These are phyloP conservation scores for Lucilia sericata DNA, from an alignment of 1,140 invertebrate species.

Conservation along the genomic window DNA sequence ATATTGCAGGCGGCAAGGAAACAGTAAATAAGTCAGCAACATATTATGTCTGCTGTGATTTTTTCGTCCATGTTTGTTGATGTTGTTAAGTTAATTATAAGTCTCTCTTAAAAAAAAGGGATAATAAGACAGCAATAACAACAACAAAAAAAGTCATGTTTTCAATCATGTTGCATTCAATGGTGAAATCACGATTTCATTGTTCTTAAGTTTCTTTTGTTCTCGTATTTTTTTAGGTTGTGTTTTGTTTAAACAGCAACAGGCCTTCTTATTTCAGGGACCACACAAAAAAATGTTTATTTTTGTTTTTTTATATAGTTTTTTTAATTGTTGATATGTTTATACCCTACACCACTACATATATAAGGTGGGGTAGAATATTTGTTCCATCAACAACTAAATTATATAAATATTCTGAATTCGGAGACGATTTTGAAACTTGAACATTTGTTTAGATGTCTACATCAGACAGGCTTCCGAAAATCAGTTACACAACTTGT, in stretches of 20 bases:
- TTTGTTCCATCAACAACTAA: too few relatives aligned
- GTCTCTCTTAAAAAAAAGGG: conserved; percentile 34
- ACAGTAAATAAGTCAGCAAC: too few relatives aligned
- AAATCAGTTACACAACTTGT: too few relatives aligned
- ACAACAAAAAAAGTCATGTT: conserved; percentile 19
- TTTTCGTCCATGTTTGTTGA: not conserved
- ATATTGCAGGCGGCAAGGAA: not conserved
- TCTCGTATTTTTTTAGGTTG: not conserved
- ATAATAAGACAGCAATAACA: conserved; percentile 6
- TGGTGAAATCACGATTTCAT: conserved; percentile 37
- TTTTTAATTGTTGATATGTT: too few relatives aligned
- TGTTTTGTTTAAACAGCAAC: too few relatives aligned
- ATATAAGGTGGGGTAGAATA: too few relatives aligned
- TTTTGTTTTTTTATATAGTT: not conserved
- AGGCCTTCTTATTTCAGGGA: not conserved
- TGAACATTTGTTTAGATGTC: too few relatives aligned
- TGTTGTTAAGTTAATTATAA: conserved; percentile 32
- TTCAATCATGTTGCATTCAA: conserved; percentile 27
- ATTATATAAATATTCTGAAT: too few relatives aligned
- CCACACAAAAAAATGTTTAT: not conserved
- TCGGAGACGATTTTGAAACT: too few relatives aligned
- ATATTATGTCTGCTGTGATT: not conserved
- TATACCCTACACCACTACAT: too few relatives aligned
- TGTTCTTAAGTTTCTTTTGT: conserved; percentile 28
- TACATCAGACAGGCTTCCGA: too few relatives aligned